Conservation (phyloP, 2,113 vertebrate species). For the Phycodurus eques region DNA sequence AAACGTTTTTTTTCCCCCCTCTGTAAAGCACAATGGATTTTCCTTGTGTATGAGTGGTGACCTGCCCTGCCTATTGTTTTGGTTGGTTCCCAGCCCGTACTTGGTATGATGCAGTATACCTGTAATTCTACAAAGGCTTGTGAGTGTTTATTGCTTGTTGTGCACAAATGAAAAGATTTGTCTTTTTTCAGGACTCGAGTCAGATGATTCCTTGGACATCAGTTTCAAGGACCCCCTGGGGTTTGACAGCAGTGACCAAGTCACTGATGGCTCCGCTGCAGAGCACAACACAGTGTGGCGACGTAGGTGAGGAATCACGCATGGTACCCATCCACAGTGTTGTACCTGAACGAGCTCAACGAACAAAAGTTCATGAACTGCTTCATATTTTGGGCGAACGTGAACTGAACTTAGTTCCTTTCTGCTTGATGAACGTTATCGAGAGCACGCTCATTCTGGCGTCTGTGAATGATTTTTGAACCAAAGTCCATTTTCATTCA, state of each 20-base stretch:
- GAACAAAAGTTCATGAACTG: too few relatives aligned
- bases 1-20: too few relatives aligned
- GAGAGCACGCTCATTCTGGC: too few relatives aligned
- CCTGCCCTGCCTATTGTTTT: not conserved
- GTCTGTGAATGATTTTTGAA: too few relatives aligned
- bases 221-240: slow-evolving; percentile 82
- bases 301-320: slow-evolving; percentile 73
- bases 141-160: not conserved
- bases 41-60: not conserved
- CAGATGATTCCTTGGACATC: slow-evolving; percentile 89
- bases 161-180: not conserved
- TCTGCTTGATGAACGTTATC: not conserved
- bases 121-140: not conserved
- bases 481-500: too few relatives aligned
- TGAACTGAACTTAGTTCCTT: not conserved
- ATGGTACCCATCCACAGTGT: not conserved
- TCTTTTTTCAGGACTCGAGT: slow-evolving; percentile 85
- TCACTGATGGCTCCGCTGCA: slow-evolving; percentile 64
- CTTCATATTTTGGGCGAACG: too few relatives aligned
- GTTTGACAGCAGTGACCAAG: slow-evolving; percentile 65
- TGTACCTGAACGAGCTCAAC: too few relatives aligned
- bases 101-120: too few relatives aligned
- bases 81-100: too few relatives aligned
- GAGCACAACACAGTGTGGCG: slow-evolving; percentile 86
- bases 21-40: not conserved